A percentile compares a stretch with the other conserved stretches of the same genome.
phyloP scores from a whole-genome alignment of 2,113 vertebrate species.

The Nothobranchius kuhntae region DNA sequence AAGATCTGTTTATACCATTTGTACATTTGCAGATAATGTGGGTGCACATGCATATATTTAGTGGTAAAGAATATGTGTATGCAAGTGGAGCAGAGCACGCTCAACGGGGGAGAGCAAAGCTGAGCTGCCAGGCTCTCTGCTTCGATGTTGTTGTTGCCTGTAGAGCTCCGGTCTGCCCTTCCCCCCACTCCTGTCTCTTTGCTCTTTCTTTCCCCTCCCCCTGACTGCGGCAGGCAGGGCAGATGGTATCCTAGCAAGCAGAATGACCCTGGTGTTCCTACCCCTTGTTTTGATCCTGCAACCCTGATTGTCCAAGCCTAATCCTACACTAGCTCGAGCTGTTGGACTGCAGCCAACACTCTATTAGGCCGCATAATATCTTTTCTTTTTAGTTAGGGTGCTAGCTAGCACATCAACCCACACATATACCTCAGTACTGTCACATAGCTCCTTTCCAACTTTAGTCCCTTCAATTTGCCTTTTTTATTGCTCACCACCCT shows the following conservation, averaged over 20 bases:
- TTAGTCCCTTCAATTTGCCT: slow-evolving; percentile 29
- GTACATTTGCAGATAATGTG: slow-evolving; percentile 12
- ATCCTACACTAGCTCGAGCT: slow-evolving; percentile 86
- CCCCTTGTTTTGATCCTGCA: slow-evolving; percentile 90
- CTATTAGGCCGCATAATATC: slow-evolving; percentile 89
- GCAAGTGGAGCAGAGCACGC: slow-evolving; percentile 43
- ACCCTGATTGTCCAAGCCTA: slow-evolving; percentile 89
- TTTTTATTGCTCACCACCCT: slow-evolving; percentile 19
- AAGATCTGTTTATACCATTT: neutral
- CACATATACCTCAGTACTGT: slow-evolving; percentile 69
- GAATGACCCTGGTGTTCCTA: slow-evolving; percentile 89
- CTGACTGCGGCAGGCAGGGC: slow-evolving; percentile 86
- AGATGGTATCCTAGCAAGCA: slow-evolving; percentile 91
- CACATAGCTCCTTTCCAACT: slow-evolving; percentile 52
- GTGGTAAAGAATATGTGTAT: slow-evolving; percentile 29
- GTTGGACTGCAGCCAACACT: slow-evolving; percentile 84
- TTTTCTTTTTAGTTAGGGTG: slow-evolving; percentile 82
- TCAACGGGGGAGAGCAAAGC: slow-evolving; percentile 57
- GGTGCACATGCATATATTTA: slow-evolving; percentile 23
- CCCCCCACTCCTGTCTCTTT: slow-evolving; percentile 56
- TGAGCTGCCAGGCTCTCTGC: slow-evolving; percentile 57
- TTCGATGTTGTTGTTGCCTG: slow-evolving; percentile 72
- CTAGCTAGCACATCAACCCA: slow-evolving; percentile 63
- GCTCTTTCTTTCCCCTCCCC: slow-evolving; percentile 78
- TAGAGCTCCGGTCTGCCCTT: slow-evolving; percentile 69